Conservation (phyloP, 2,888 invertebrate genomes). For the Cheilosia variabilis region DNA sequence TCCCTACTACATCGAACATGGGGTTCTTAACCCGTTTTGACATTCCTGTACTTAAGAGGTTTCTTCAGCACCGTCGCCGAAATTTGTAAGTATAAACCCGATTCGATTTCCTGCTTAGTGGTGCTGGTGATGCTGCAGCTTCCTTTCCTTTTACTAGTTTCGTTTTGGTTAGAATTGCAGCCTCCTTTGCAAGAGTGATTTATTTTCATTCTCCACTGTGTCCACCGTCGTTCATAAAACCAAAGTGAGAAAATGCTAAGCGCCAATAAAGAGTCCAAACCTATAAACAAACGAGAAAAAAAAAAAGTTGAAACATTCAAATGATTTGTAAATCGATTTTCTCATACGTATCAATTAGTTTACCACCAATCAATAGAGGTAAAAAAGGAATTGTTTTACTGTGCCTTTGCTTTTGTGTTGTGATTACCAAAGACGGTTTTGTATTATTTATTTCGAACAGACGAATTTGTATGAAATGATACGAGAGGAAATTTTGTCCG, state of each 20-base stretch:
- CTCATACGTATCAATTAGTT: slow-evolving; percentile 23
- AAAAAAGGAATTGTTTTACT: neutral
- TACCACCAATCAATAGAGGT: slow-evolving; percentile 52
- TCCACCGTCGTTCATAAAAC: slow-evolving; percentile 2
- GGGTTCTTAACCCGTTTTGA: slow-evolving; percentile 66
- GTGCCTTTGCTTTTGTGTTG: neutral
- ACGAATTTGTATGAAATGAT: slow-evolving; percentile 54
- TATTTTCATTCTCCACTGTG: slow-evolving; percentile 48
- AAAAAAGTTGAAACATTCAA: slow-evolving; percentile 20
- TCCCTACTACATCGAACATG: slow-evolving; percentile 63
- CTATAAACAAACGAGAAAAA: slow-evolving; percentile 35
- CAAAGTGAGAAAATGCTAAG: neutral
- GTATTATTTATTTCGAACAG: slow-evolving; percentile 45
- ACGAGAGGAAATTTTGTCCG: slow-evolving; percentile 52
- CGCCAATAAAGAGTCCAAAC: slow-evolving; percentile 25
- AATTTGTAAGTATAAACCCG: slow-evolving; percentile 20
- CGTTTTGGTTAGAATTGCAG: slow-evolving; percentile 43
- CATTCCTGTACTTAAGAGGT: slow-evolving; percentile 41
- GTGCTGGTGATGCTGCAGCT: slow-evolving; percentile 1
- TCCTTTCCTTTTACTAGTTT: neutral
- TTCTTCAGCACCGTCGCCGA: slow-evolving; percentile 13
- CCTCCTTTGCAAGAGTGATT: slow-evolving; percentile 46
- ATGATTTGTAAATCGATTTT: slow-evolving; percentile 62
- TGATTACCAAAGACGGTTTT: slow-evolving; percentile 1
- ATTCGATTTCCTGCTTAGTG: slow-evolving; percentile 8